Evolutionary conservation across 1,140 invertebrate genomes (phyloP), one percentile per base, ranked within the genome.

Genomic region (Lithobius niger): DNA sequence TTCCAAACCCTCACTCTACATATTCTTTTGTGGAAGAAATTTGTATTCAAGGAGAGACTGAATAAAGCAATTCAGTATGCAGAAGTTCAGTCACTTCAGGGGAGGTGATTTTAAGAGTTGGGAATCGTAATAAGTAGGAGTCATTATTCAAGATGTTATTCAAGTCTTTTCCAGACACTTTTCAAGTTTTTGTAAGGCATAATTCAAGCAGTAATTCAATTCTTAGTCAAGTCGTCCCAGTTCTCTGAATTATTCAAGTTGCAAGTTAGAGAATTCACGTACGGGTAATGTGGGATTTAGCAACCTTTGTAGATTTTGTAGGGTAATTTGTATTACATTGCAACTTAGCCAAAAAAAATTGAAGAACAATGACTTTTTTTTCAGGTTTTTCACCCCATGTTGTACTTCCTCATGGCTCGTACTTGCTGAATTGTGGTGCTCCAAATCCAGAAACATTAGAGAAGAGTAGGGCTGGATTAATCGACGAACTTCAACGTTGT

Each of bases 371-470:
- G n/a, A n/a, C 27, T 24, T 16, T 22, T 4, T 3, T 43, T 43
- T 45, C 64, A 55, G 59, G 62, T 16, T 68, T 65, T 56, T 50
- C 59, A 26, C 60, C 66, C 6, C 59, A 67, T 55, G 36, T 64
- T 19, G 63, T 67, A 36, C 52, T 66, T 1, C 65, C 65, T 10
- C 76, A 78, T 67, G 76, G 74, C 1, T 75, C 74, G 0, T 77
- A 77, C 60, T 61, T 78, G 24, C 61, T 77, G 57, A 78, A 78
- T 60, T 66, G 71, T 53, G 76, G 75, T 10, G 70, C 74, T 3
- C 68, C 73, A 3, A 67, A 74, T 47, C 50, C 60, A 16, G 71
- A 72, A 3, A 68, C 63, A 16, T 61, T 76, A 31, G 55, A 63
- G 40, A 78, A 77, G 56, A 76, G 72, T 56, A 52, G 72, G 28